phyloP scores from a whole-genome alignment of 1,140 invertebrate species.

The Panulirus ornatus region DNA sequence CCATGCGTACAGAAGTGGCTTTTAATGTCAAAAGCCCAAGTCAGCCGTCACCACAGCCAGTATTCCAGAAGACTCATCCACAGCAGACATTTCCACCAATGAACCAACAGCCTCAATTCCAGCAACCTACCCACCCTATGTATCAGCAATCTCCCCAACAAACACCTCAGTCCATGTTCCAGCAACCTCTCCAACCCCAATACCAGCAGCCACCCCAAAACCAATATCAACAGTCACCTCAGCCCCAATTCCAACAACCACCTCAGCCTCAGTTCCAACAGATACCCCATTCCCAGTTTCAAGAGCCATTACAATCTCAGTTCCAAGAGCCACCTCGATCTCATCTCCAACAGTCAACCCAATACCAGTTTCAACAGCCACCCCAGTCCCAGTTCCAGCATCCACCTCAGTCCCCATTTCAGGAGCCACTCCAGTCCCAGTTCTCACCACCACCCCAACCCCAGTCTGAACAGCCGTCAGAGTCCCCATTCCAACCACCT shows the following conservation, averaged over 20 bases:
- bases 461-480: not conserved
- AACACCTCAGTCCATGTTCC: not conserved
- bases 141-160: slow-evolving; percentile 19
- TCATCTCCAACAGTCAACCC: not conserved
- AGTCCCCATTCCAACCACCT: not conserved
- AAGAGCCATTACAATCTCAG: not conserved
- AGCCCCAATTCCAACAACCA: not conserved
- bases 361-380: not conserved
- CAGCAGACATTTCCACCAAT: slow-evolving; percentile 19
- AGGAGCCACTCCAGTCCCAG: not conserved
- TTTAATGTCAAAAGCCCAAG: slow-evolving; percentile 63
- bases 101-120: not conserved
- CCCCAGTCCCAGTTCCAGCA: slow-evolving; percentile 14
- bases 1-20: slow-evolving; percentile 59
- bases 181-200: not conserved
- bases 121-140: too few species aligned
- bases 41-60: slow-evolving; percentile 19
- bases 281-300: slow-evolving; percentile 3
- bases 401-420: slow-evolving; percentile 6
- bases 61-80: not conserved
- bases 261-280: slow-evolving; percentile 10
- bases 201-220: slow-evolving; percentile 11
- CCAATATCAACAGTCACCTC: slow-evolving; percentile 16
- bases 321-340: not conserved
- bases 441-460: not conserved